Conservation (phyloP, 1,140 invertebrate species). For the Andricus grossulariae region DNA sequence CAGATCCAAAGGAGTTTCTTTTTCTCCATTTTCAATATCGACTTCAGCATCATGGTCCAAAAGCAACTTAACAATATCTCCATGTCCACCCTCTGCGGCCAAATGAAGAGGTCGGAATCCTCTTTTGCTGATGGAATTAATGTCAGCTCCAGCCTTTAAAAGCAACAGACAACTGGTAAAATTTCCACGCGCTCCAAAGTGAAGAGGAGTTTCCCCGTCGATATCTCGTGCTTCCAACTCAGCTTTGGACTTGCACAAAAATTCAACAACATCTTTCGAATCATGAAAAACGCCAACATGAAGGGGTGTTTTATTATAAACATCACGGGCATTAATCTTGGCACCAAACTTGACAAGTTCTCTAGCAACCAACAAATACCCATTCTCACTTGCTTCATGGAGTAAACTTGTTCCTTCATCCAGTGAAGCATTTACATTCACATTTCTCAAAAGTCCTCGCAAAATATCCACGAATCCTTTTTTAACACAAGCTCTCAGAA, state of each 20-base stretch:
- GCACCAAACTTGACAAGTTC: conserved; percentile 37
- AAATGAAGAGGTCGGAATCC: conserved; percentile 38
- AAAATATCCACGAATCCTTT: conserved; percentile 36
- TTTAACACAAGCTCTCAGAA: conserved; percentile 35
- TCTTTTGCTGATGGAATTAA: conserved; percentile 18
- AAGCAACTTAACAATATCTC: conserved; percentile 64
- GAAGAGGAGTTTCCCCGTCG: conserved; percentile 27
- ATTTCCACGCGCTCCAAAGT: conserved; percentile 27
- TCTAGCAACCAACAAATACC: conserved; percentile 7
- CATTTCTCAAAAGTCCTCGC: conserved; percentile 39
- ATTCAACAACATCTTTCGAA: not conserved
- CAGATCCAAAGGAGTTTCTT: conserved; percentile 46
- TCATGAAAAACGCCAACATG: conserved; percentile 38
- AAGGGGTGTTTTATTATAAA: conserved; percentile 27
- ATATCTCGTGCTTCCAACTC: conserved; percentile 18
- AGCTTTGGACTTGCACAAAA: conserved; percentile 20
- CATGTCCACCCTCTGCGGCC: conserved; percentile 41
- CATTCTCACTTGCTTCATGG: conserved; percentile 12
- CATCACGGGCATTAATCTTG: conserved; percentile 41
- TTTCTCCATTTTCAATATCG: conserved; percentile 30
- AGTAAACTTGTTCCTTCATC: conserved; percentile 64
- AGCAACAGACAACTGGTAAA: conserved; percentile 39
- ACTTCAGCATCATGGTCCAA: conserved; percentile 34
- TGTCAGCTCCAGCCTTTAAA: conserved; percentile 28
- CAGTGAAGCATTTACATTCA: not conserved